These are phyloP conservation scores for Blera fallax DNA, from an alignment of 2,888 invertebrate genomes.

Conservation along the genomic window DNA sequence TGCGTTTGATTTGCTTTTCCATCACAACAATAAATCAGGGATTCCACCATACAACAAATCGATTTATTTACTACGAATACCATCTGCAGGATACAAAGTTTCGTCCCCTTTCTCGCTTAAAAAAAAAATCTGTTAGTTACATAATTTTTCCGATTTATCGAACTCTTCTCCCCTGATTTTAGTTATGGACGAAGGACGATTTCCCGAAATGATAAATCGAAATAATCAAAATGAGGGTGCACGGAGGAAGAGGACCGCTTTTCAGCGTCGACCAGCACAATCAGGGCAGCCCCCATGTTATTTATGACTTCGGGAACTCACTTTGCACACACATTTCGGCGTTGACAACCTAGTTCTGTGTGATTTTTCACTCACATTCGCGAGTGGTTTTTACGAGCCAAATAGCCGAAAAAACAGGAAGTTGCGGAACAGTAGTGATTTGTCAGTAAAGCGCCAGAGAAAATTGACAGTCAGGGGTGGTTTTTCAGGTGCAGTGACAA, in stretches of 20 bases:
- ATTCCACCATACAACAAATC: constrained; percentile 19
- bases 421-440: constrained; percentile 7
- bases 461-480: constrained; percentile 2
- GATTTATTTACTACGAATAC: constrained; percentile 5
- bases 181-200: not conserved
- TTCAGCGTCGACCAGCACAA: constrained; percentile 5
- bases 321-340: not conserved
- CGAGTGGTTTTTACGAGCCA: not conserved
- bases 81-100: not conserved
- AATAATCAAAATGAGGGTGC: constrained; percentile 1
- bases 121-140: not conserved
- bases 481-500: not conserved
- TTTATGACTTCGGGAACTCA: constrained; percentile 3
- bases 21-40: constrained; percentile 17
- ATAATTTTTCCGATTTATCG: constrained; percentile 10
- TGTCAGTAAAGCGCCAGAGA: constrained; percentile 14
- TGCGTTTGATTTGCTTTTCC: not conserved
- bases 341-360: not conserved
- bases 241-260: not conserved
- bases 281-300: not conserved
- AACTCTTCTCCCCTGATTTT: not conserved
- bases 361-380: not conserved
- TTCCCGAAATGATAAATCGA: constrained; percentile 24
- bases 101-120: not conserved
- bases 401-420: not conserved